phyloP scores from a whole-genome alignment of 2,888 invertebrate species.

The Leucozona laternaria region DNA sequence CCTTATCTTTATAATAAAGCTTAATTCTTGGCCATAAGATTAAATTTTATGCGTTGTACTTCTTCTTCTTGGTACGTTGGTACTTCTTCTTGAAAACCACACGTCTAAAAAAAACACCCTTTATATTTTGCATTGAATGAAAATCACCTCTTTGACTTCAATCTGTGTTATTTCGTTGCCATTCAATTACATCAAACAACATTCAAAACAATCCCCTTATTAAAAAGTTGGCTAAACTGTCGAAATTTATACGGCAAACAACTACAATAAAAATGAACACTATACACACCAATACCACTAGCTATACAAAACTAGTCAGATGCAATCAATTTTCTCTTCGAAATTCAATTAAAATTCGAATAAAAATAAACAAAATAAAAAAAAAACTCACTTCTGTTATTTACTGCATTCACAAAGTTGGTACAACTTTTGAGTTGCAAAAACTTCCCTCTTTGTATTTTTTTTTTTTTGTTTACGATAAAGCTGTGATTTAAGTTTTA shows the following conservation, averaged over 20 bases:
- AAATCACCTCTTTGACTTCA: background rate
- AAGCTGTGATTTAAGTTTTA: constrained; percentile 41
- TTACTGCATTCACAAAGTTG: constrained; percentile 30
- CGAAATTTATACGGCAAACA: background rate
- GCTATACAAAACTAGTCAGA: background rate
- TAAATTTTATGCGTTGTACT: no score
- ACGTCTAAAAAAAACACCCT: no score
- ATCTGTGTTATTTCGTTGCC: background rate
- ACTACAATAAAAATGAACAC: background rate
- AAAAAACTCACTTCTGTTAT: constrained; percentile 40
- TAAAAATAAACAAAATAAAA: constrained; percentile 28
- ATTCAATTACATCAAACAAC: background rate
- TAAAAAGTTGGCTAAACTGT: constrained; percentile 15
- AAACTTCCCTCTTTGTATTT: background rate
- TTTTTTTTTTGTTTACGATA: constrained; percentile 47
- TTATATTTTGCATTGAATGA: no score
- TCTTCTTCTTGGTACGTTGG: no score
- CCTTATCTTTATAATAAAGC: no score
- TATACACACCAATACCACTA: background rate
- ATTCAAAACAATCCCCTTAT: constrained; percentile 20
- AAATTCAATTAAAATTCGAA: constrained; percentile 47
- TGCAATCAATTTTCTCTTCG: background rate
- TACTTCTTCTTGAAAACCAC: no score
- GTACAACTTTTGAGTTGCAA: constrained; percentile 32
- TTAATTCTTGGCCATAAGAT: no score